Base-by-base conservation (phyloP, 2,888 invertebrate species). In the Busseola fusca region DNA sequence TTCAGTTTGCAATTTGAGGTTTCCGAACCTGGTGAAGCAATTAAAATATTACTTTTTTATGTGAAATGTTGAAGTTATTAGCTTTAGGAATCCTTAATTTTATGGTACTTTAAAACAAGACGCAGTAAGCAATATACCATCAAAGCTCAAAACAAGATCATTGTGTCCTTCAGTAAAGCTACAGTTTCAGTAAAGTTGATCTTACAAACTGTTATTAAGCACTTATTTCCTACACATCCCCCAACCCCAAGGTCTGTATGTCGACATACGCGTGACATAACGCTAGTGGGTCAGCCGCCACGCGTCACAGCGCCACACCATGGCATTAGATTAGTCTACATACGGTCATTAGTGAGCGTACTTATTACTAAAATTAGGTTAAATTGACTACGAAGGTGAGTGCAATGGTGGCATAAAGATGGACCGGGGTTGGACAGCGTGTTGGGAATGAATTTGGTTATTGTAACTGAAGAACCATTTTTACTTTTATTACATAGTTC, bases 261-360 rank as follows among this genome's bases (percentile, higher is more conserved):
- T 34, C 78, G 66, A 72, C 74, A 76, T 45, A 63, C 48, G 60
- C 79, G 27, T 80, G 78, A 80, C 78, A 82, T 80, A 78, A 77
- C 64, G 3, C 21, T 12, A 69, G 69, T 76, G 75, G 82, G 82
- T 81, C 78, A 80, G 65, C 66, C 87, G 85, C 76, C 76, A 87
- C 83, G 87, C 79, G 65, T 64, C 78, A 62, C 59, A 68, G 81
- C 63, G 4, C 54, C 60, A 73, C 72, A 72, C 74, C 76, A 69
- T 86, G 71, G 56, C 74, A 86, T 86, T 84, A 86, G 21, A 74
- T 80, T 52, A 67, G 64, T 60, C 64, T 69, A 62, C 74, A 65
- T 66, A 34, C 59, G 34, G 76, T 81, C 74, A 78, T 81, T 79
- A 80, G 63, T 34, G 6, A 27, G 48, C 66, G 18, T 62, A 63